Conservation (phyloP, 2,113 vertebrate genomes). For the Clupea harengus region DNA sequence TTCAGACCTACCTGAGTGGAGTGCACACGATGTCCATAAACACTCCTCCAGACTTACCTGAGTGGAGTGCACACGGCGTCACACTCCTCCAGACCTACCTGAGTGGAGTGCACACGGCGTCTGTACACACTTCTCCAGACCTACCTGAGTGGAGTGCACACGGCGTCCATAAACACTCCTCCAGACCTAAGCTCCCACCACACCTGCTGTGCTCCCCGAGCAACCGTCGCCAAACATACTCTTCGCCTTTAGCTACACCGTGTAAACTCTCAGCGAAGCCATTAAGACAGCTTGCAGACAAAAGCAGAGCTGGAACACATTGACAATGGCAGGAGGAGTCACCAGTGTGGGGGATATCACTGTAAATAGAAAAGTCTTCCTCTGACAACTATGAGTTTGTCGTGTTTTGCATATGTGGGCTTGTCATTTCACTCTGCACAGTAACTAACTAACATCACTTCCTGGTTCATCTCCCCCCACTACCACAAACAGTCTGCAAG, state of each 20-base stretch:
- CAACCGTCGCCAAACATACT: not conserved
- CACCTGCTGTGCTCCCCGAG: not conserved
- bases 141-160: too few species aligned
- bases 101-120: too few species aligned
- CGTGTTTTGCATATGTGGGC: not conserved
- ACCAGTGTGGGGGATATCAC: not conserved
- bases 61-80: too few species aligned
- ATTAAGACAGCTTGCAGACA: not conserved
- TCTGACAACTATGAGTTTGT: not conserved
- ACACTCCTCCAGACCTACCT: too few species aligned
- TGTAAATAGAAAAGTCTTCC: not conserved
- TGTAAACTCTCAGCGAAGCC: not conserved
- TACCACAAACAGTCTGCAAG: not conserved
- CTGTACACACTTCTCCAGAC: not conserved
- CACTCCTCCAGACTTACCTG: not conserved
- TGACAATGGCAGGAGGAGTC: not conserved
- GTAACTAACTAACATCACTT: not conserved
- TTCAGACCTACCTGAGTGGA: too few species aligned
- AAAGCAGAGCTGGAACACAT: not conserved
- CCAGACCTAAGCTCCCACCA: not conserved
- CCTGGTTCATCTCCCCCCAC: not conserved
- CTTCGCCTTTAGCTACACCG: not conserved
- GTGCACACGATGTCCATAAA: too few species aligned
- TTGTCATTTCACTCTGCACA: not conserved
- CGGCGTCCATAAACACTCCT: not conserved